Percentiles rank a stretch among this genome's conserved stretches.
phyloP scores from a whole-genome alignment of 2,888 invertebrate genomes.

The Diploptera punctata region DNA sequence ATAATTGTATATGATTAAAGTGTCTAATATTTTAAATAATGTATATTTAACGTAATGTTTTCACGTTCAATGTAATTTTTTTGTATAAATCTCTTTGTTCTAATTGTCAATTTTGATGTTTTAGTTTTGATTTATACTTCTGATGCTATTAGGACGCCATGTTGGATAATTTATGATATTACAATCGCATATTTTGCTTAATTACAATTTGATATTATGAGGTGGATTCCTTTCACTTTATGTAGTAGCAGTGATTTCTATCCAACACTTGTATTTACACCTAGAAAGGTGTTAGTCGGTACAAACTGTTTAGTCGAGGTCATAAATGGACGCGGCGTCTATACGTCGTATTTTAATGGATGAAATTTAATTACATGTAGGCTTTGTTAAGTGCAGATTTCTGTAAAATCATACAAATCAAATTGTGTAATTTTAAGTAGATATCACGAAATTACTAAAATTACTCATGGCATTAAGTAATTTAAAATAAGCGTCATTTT shows the following conservation, averaged over 20 bases:
- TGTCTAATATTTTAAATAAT: too few relatives aligned
- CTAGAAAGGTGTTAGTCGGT: neutral
- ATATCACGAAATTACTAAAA: neutral
- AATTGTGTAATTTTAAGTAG: too few relatives aligned
- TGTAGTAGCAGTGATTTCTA: neutral
- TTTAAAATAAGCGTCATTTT: slow-evolving; percentile 15
- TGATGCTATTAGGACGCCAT: slow-evolving; percentile 29
- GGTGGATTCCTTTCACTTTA: neutral
- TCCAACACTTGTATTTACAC: neutral
- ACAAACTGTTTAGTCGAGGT: slow-evolving; percentile 14
- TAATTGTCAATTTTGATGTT: neutral
- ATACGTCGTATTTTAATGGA: neutral
- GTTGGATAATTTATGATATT: slow-evolving; percentile 17
- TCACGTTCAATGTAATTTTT: too few relatives aligned
- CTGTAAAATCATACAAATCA: neutral
- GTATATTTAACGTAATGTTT: too few relatives aligned
- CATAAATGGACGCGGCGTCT: slow-evolving; percentile 33
- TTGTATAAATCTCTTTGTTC: too few relatives aligned
- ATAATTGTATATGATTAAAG: too few relatives aligned
- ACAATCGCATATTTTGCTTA: neutral
- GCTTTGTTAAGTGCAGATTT: neutral
- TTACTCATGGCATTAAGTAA: neutral
- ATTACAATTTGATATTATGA: neutral
- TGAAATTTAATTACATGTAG: neutral
- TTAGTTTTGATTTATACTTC: slow-evolving; percentile 15